Conservation (phyloP, 2,888 invertebrate species). For the Dromius quadrimaculatus region DNA sequence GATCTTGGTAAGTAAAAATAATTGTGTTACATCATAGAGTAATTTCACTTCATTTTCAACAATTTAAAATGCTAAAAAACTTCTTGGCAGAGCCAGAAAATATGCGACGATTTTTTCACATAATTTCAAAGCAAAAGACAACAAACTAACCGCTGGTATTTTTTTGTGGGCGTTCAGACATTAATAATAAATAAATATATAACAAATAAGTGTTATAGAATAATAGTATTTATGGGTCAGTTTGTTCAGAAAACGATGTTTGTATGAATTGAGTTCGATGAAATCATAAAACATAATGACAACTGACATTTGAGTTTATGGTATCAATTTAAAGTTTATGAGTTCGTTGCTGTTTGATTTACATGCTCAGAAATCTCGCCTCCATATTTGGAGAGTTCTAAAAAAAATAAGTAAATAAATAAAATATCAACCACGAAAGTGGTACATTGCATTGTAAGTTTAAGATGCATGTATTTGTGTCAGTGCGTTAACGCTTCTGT, state of each 20-base stretch:
- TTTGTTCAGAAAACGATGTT: too few relatives aligned
- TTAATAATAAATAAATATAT: constrained; percentile 11
- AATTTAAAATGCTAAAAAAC: constrained; percentile 11
- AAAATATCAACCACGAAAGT: constrained; percentile 13
- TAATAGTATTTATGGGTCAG: too few relatives aligned
- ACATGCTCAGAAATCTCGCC: too few relatives aligned
- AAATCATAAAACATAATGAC: too few relatives aligned
- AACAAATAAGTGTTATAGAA: too few relatives aligned
- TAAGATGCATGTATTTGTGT: constrained; percentile 18
- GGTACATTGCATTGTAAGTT: constrained; percentile 3
- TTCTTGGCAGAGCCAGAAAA: constrained; percentile 23
- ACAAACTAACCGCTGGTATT: constrained; percentile 32
- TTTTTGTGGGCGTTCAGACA: constrained; percentile 14
- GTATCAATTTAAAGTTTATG: too few relatives aligned
- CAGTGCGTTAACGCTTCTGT: neutral
- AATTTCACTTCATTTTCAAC: neutral
- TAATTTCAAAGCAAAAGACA: constrained; percentile 28
- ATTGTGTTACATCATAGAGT: neutral
- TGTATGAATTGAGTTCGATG: too few relatives aligned
- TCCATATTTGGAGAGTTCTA: too few relatives aligned
- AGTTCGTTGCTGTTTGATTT: too few relatives aligned
- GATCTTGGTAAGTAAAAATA: constrained; percentile 48
- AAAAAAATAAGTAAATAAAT: too few relatives aligned
- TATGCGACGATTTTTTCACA: constrained; percentile 16
- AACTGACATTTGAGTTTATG: too few relatives aligned